Evolutionary conservation across 2,113 vertebrate genomes (phyloP).

Genomic region (Mobula hypostoma): DNA sequence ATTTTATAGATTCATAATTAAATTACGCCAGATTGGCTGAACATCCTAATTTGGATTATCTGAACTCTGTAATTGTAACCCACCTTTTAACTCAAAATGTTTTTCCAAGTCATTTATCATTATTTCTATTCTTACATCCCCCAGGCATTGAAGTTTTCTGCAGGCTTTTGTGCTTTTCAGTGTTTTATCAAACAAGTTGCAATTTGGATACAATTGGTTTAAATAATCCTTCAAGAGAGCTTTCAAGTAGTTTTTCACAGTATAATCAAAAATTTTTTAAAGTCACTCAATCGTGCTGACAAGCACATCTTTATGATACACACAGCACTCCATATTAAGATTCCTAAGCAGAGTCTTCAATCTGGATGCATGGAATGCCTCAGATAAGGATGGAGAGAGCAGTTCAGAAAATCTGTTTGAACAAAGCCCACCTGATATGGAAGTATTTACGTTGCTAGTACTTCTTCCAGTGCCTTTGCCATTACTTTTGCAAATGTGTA

Average conservation of each 20-base stretch:
- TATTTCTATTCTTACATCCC: neutral
- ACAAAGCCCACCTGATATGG: slow-evolving; percentile 16
- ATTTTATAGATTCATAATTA: neutral
- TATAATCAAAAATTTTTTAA: neutral
- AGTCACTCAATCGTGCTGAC: neutral
- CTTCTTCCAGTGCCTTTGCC: slow-evolving; percentile 23
- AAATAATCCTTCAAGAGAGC: neutral
- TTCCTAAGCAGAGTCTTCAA: neutral
- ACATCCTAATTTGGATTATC: neutral
- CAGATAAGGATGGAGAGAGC: neutral
- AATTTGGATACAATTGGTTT: neutral
- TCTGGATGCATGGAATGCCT: slow-evolving; percentile 5
- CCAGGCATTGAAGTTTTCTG: neutral
- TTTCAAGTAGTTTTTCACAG: neutral
- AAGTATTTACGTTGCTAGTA: slow-evolving; percentile 9
- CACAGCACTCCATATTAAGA: neutral
- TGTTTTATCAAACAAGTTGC: neutral
- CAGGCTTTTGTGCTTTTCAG: neutral
- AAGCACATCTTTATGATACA: neutral
- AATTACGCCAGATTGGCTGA: neutral
- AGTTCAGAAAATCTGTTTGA: neutral
- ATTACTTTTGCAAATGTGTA: slow-evolving; percentile 22
- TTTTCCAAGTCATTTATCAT: neutral
- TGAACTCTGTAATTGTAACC: neutral
- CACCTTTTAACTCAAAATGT: neutral